A percentile compares a stretch with the other conserved stretches of the same genome.
These are phyloP conservation scores for Cynopterus brachyotis DNA, from an alignment of 2,113 vertebrate genomes.

Conservation along the genomic window DNA sequence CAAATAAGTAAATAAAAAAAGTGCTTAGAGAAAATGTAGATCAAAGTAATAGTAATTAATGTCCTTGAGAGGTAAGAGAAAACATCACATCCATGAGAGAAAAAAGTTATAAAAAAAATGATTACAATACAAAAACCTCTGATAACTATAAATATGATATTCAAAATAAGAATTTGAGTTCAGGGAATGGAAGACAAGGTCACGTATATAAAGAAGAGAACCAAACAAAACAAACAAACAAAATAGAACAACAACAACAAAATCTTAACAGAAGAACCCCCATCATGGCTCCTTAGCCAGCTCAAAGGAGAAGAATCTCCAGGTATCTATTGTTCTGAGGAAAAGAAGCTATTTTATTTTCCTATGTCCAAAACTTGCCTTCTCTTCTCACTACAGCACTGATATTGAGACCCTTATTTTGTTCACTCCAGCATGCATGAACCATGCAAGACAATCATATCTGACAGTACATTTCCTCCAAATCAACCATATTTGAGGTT, in stretches of 20 bases:
- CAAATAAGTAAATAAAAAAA: not conserved
- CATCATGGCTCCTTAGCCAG: not conserved
- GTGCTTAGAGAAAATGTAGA: not conserved
- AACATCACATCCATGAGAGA: not conserved
- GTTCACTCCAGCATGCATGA: not conserved
- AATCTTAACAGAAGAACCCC: not conserved
- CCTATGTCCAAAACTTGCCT: not conserved
- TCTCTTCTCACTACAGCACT: not conserved
- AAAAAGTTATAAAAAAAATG: not conserved
- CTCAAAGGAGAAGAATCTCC: not conserved
- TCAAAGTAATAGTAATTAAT: not conserved
- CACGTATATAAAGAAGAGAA: not conserved
- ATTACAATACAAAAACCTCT: not conserved
- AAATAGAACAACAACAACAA: not conserved
- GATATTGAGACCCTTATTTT: not conserved
- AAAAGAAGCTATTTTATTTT: not conserved
- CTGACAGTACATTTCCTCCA: not conserved
- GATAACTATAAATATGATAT: not conserved
- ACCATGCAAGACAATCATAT: not conserved
- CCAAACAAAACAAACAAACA: not conserved
- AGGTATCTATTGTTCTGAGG: not conserved
- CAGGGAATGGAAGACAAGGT: not conserved
- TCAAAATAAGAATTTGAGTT: not conserved
- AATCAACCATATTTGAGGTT: not conserved
- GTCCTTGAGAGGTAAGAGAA: not conserved